Evolutionary conservation across 2,113 vertebrate species (phyloP).

Genomic region (Camelus dromedarius): DNA sequence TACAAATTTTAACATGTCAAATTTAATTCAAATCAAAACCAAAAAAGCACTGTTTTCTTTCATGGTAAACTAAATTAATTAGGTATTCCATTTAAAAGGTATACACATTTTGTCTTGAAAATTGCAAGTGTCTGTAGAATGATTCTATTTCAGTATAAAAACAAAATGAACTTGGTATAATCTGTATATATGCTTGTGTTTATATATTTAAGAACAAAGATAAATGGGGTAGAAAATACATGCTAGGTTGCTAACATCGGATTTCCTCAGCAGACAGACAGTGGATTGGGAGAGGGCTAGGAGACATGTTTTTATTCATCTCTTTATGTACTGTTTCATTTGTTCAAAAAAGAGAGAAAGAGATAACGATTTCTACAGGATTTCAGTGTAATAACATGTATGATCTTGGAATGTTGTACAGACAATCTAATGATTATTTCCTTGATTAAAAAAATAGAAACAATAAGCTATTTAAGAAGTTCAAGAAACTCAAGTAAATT

Average conservation of each 20-base stretch:
- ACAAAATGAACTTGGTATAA: background rate
- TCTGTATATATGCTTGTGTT: background rate
- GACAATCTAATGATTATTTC: background rate
- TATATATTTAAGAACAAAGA: background rate
- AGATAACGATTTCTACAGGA: background rate
- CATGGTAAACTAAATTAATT: background rate
- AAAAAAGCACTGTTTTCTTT: background rate
- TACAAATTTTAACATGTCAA: background rate
- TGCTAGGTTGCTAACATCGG: background rate
- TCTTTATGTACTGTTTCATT: background rate
- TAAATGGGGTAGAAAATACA: background rate
- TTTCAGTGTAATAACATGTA: background rate
- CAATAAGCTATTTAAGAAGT: conserved; percentile 11
- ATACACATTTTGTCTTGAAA: background rate
- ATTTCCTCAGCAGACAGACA: background rate
- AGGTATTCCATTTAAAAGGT: background rate
- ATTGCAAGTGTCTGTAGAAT: background rate
- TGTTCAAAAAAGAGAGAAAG: background rate
- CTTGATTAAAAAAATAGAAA: background rate
- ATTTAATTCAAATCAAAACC: too few species aligned
- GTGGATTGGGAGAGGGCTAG: background rate
- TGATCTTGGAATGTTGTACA: background rate
- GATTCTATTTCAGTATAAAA: background rate
- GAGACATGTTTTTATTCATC: background rate
- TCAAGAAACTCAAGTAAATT: conserved; percentile 16